phyloP scores from a whole-genome alignment of 1,140 invertebrate genomes.

The Maniola jurtina region DNA sequence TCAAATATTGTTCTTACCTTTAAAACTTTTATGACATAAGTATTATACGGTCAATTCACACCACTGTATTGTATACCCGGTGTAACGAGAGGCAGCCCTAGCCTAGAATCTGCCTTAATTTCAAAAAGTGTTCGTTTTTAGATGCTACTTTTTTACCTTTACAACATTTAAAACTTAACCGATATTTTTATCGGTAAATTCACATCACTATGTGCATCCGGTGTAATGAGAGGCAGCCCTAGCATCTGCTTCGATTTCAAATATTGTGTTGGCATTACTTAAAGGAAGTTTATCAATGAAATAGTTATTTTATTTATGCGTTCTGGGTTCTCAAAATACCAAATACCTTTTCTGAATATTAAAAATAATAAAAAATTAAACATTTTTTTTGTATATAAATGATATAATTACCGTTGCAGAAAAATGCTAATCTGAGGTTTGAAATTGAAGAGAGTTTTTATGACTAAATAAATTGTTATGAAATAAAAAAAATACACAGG shows the following conservation, averaged over 20 bases:
- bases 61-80: too few relatives aligned
- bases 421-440: not conserved
- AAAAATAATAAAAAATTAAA: not conserved
- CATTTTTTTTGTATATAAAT: not conserved
- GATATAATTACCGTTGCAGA: not conserved
- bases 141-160: too few relatives aligned
- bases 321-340: not conserved
- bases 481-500: not conserved
- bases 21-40: too few relatives aligned
- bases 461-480: not conserved
- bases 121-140: too few relatives aligned
- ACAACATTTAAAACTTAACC: too few relatives aligned
- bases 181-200: not conserved
- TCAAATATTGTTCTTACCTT: too few relatives aligned
- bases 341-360: not conserved
- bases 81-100: too few relatives aligned
- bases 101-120: too few relatives aligned
- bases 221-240: slow-evolving; percentile 34
- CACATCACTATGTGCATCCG: slow-evolving; percentile 44
- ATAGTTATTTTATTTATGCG: slow-evolving; percentile 15
- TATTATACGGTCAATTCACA: too few relatives aligned
- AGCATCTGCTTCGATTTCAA: slow-evolving; percentile 21
- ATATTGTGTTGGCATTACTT: slow-evolving; percentile 33
- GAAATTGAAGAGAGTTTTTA: not conserved
- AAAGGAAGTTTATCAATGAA: slow-evolving; percentile 9